Percentiles rank a stretch among this genome's conserved stretches.
Evolutionary conservation across 2,888 invertebrate genomes (phyloP).

Genomic region (Diaperis boleti): DNA sequence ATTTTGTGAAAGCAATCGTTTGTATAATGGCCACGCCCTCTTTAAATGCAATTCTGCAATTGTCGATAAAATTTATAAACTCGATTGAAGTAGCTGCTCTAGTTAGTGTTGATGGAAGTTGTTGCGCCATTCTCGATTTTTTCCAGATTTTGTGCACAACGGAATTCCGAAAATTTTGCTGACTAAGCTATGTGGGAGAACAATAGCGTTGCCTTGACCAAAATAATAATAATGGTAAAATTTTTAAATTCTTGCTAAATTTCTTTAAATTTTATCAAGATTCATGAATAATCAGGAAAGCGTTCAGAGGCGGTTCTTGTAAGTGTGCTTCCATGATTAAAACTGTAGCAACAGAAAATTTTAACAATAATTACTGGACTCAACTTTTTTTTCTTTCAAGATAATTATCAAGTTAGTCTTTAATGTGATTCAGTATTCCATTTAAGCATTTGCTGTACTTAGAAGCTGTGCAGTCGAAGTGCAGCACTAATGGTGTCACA

Average conservation of each 20-base stretch:
- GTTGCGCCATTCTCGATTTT: constrained; percentile 2
- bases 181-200: constrained; percentile 1
- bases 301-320: no score
- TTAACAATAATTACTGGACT: no score
- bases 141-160: background rate
- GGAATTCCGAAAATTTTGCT: background rate
- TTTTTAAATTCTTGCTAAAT: background rate
- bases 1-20: constrained; percentile 20
- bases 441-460: no score
- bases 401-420: no score
- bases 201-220: background rate
- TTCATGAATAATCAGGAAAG: no score
- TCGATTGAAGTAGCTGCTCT: constrained; percentile 11
- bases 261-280: no score
- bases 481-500: no score
- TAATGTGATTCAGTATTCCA: no score
- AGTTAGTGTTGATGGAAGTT: constrained; percentile 16
- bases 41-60: constrained; percentile 10
- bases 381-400: no score
- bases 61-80: constrained; percentile 25
- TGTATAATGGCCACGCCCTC: constrained; percentile 25
- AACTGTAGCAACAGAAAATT: no score
- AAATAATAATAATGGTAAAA: background rate
- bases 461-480: no score
- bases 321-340: no score